Evolutionary conservation across 2,113 vertebrate species (phyloP), one percentile per base, ranked within the genome.

Genomic region (Eonycteris spelaea): DNA sequence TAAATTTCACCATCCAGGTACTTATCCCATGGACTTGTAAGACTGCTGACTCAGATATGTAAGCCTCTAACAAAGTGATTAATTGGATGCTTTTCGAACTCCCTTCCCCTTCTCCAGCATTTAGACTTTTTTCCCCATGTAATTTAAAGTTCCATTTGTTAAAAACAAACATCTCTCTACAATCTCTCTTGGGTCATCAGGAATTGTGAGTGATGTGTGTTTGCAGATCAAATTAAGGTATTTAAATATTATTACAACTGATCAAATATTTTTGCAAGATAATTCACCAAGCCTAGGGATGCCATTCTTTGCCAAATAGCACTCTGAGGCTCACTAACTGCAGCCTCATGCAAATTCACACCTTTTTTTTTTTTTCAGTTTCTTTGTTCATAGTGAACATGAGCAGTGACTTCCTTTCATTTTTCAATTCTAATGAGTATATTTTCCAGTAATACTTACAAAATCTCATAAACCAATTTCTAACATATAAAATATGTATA

Each of bases 191-290:
- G 45, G 65, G 28, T 93, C 73, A 97, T 55, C 8, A 70, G 59
- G 93, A 96, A 86, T 51, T 91, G 30, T 57, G 55, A 92, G 19
- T 87, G 51, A 89, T 92, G 51, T 93, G 9, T 85, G 63, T 86
- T 89, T 90, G 45, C 19, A 71, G 71, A 92, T 97, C 61, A 95
- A 97, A 90, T 95, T 92, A 87, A 96, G 61, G 59, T 91, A 95
- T 91, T 95, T 94, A 97, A 95, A 95, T 95, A 80, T 95, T 96
- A 96, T 95, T 97, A 90, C 51, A 95, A 91, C 73, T 79, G 87
- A 94, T 96, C 86, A 97, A 96, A 96, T 96, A 94, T 93, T 95
- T 94, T 95, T 93, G 38, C 51, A 95, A 89, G 82, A 88, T 86
- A 97, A 95, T 83, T n/a, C 30, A 74, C 65, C 26, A 93, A 94